phyloP scores from a whole-genome alignment of 2,888 invertebrate genomes.

The Cyaniris semiargus region DNA sequence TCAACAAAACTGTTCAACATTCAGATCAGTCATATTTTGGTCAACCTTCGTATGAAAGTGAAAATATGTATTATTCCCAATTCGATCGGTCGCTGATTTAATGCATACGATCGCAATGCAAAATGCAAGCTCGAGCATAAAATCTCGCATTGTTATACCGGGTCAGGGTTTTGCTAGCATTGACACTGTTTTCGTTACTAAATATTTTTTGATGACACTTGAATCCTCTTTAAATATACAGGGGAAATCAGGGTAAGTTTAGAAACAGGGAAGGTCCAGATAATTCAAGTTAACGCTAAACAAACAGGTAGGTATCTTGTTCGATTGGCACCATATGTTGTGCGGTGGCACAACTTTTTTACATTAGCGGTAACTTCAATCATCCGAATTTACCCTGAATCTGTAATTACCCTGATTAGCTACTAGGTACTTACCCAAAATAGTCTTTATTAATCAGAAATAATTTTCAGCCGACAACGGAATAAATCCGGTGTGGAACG shows the following conservation, averaged over 20 bases:
- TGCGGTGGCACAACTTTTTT: no score
- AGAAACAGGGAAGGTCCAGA: no score
- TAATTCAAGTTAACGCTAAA: no score
- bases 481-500: constrained; percentile 96
- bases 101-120: constrained; percentile 8
- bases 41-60: not conserved
- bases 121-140: not conserved
- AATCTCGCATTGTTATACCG: not conserved
- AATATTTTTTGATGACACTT: not conserved
- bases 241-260: not conserved
- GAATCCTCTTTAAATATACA: not conserved
- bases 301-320: no score
- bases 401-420: no score
- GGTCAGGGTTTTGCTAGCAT: constrained; percentile 8
- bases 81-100: not conserved
- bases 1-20: not conserved
- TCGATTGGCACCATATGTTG: no score
- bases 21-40: not conserved
- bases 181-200: not conserved
- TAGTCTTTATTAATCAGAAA: not conserved
- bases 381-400: no score
- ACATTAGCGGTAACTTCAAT: no score
- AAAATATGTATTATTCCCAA: constrained; percentile 17
- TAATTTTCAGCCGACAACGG: constrained; percentile 90
- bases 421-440: no score